Conservation (phyloP, 2,888 invertebrate genomes). For the Ephialtes manifestator region DNA sequence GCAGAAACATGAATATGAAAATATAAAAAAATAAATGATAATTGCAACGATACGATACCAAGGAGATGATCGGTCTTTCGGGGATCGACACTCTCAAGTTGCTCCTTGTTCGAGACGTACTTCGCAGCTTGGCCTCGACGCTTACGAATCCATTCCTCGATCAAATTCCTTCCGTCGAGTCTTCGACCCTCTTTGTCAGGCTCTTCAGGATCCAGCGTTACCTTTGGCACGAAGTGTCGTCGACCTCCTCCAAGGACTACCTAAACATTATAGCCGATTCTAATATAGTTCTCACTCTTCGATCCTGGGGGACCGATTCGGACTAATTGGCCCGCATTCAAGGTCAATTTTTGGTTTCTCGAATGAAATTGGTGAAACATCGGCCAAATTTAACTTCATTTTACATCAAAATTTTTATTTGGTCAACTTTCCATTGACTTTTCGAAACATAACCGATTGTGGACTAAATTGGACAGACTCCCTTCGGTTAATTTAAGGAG, state of each 20-base stretch:
- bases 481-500: too few relatives aligned
- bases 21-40: not conserved
- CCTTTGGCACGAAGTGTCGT: slow-evolving; percentile 91
- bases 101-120: slow-evolving; percentile 92
- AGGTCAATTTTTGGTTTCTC: too few relatives aligned
- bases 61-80: slow-evolving; percentile 91
- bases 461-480: too few relatives aligned
- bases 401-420: too few relatives aligned
- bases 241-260: slow-evolving; percentile 93
- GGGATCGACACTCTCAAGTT: slow-evolving; percentile 90
- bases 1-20: not conserved
- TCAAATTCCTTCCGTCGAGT: slow-evolving; percentile 92
- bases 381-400: too few relatives aligned
- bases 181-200: slow-evolving; percentile 91
- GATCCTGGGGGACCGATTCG: too few relatives aligned
- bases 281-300: not conserved
- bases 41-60: slow-evolving; percentile 87
- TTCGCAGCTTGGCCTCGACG: slow-evolving; percentile 90
- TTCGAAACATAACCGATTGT: too few relatives aligned
- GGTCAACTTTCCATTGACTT: too few relatives aligned
- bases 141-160: slow-evolving; percentile 93
- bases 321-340: too few relatives aligned
- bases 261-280: slow-evolving; percentile 84
- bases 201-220: slow-evolving; percentile 90
- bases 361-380: too few relatives aligned